Evolutionary conservation across 92 coral and sea anemone species (phyloP), one percentile per base, ranked within the genome.

Genomic region (Anthopleura xanthogrammica): DNA sequence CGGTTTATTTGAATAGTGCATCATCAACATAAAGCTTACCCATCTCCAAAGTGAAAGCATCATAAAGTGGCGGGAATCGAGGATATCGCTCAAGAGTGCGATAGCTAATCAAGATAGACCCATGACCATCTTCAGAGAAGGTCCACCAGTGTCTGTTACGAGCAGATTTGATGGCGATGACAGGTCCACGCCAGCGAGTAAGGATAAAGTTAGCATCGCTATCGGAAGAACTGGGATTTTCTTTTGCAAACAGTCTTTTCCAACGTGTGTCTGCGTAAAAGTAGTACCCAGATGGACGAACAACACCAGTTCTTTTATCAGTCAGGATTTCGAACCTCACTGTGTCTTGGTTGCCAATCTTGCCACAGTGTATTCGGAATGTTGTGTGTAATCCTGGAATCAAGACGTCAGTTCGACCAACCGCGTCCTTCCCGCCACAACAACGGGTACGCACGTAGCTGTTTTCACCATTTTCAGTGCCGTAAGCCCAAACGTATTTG

Each of bases 171-270:
- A 86, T 90, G 48, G 72, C 92, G 36, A 86, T 75, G 19, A 90
- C 83, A 12, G 92, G 72, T 16, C 92, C 90, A 39, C 90, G 85
- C 92, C 87, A 83, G 29, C 92, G 85, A 9, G 73, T 41, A 0
- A 90, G 50, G 24, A 71, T 77, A 46, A 90, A 90, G 41, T 83
- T 20, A 12, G 84, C 71, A n/a, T 43, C 22, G 48, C 24, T 78
- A 58, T 77, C 79, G 19, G 66, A 54, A 72, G 58, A 23, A 17
- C 41, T 55, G 19, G 84, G 60, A 55, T 52, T 66, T 17, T 72
- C 72, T 7, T 39, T 78, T 50, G 77, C 75, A 43, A 65, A 82
- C 39, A 65, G 23, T 12, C 0, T 16, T 7, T 5, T 41, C 46
- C 76, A 66, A 24, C 29, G 16, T 41, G 56, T 42, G 7, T 76